Evolutionary conservation across 2,888 invertebrate species (phyloP).

Genomic region (Xiphydria camelus): DNA sequence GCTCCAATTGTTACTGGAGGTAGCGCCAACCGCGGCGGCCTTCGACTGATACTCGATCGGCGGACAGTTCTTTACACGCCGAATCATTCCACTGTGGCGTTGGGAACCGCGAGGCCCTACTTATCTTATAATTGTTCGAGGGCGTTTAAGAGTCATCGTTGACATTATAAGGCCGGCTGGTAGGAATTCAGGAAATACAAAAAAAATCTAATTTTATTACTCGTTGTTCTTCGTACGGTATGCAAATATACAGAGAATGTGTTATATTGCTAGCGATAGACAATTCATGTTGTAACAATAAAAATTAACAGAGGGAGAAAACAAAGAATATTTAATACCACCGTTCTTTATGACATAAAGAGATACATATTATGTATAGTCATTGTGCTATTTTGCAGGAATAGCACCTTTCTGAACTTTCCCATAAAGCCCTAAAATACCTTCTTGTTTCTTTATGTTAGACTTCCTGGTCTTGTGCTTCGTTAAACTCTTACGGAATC

Average conservation of each 20-base stretch:
- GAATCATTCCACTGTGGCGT: constrained; percentile 52
- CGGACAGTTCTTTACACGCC: constrained; percentile 33
- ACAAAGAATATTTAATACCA: too few species aligned
- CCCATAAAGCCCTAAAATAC: constrained; percentile 46
- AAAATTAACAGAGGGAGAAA: constrained; percentile 28
- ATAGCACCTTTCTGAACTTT: constrained; percentile 32
- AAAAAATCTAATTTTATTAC: constrained; percentile 53
- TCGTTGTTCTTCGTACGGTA: constrained; percentile 45
- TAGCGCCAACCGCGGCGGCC: constrained; percentile 85
- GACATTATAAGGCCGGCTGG: constrained; percentile 26
- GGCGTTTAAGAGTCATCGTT: too few species aligned
- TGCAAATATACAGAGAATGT: constrained; percentile 34
- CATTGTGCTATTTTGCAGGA: too few species aligned
- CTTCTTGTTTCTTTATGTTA: constrained; percentile 27
- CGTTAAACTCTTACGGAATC: constrained; percentile 32
- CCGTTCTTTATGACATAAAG: constrained; percentile 16
- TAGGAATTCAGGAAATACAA: constrained; percentile 31
- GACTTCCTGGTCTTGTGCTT: constrained; percentile 22
- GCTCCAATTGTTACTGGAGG: constrained; percentile 86
- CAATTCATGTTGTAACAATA: constrained; percentile 36
- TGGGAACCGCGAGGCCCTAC: constrained; percentile 30
- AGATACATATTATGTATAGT: too few species aligned
- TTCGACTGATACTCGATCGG: constrained; percentile 42
- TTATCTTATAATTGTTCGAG: constrained; percentile 33
- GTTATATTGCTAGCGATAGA: constrained; percentile 38